Evolutionary conservation across 92 coral and sea anemone species (phyloP).

Genomic region (Nematostella vectensis): DNA sequence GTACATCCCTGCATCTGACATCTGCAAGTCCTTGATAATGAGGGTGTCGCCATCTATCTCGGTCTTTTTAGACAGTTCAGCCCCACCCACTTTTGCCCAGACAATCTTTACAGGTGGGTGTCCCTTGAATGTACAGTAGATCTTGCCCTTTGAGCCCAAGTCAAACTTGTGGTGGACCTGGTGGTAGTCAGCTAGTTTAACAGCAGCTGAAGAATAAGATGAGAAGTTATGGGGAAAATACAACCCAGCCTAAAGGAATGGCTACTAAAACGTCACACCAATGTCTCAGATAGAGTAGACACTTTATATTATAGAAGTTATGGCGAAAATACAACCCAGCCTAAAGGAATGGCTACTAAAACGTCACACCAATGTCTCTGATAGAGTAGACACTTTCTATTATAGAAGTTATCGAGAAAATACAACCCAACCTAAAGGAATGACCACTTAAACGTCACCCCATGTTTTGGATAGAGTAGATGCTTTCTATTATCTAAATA

Average conservation of each 20-base stretch:
- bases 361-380: no score
- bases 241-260: background rate
- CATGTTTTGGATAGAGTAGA: no score
- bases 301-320: no score
- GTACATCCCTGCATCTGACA: constrained; percentile 59
- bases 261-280: background rate
- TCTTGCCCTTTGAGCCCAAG: constrained; percentile 13
- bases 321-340: no score
- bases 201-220: constrained; percentile 21
- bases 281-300: background rate
- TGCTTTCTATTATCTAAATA: no score
- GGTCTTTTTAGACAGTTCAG: background rate
- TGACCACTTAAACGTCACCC: no score
- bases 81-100: constrained; percentile 51
- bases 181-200: constrained; percentile 11
- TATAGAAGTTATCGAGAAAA: no score
- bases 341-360: no score
- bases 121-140: constrained; percentile 56
- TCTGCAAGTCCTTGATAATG: constrained; percentile 18
- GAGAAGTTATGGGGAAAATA: background rate
- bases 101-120: constrained; percentile 29
- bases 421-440: no score
- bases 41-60: constrained; percentile 13
- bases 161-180: constrained; percentile 16
- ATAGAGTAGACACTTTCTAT: no score